Conservation (phyloP, 2,113 vertebrate genomes). For the Ctenodactylus gundi region DNA sequence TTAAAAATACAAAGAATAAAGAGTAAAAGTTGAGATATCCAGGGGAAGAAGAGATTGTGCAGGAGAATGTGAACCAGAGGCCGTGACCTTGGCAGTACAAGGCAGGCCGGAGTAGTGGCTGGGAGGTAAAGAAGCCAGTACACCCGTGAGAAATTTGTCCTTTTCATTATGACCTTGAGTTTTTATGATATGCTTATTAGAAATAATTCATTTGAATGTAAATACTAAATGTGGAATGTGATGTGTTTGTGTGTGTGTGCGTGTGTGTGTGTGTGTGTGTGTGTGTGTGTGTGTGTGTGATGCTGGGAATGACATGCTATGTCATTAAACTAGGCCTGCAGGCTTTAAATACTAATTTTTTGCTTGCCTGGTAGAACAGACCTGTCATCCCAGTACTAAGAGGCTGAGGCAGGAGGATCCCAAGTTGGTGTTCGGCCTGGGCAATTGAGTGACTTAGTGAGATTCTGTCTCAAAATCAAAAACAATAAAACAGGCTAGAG, state of each 20-base stretch:
- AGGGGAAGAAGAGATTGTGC: too few species aligned
- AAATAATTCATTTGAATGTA: not conserved
- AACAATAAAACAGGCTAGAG: too few species aligned
- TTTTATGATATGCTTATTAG: not conserved
- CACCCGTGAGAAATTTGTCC: not conserved
- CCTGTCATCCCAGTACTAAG: too few species aligned
- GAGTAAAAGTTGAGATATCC: not conserved
- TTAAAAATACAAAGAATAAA: not conserved
- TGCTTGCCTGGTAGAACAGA: not conserved
- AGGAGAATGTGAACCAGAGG: not conserved
- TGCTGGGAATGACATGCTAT: too few species aligned
- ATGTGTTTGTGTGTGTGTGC: too few species aligned
- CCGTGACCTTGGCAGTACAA: not conserved
- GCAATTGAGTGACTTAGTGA: too few species aligned
- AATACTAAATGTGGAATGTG: not conserved
- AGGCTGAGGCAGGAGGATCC: too few species aligned
- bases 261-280: too few species aligned
- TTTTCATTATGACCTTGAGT: conserved; percentile 22
- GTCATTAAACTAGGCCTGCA: not conserved
- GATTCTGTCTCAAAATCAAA: too few species aligned
- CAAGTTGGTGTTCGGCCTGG: too few species aligned
- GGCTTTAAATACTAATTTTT: not conserved
- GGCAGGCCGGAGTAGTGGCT: not conserved
- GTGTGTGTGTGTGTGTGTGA: too few species aligned
- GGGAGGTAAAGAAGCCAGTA: not conserved